Conservation (phyloP, 2,113 vertebrate genomes). For the Probosciger aterrimus region DNA sequence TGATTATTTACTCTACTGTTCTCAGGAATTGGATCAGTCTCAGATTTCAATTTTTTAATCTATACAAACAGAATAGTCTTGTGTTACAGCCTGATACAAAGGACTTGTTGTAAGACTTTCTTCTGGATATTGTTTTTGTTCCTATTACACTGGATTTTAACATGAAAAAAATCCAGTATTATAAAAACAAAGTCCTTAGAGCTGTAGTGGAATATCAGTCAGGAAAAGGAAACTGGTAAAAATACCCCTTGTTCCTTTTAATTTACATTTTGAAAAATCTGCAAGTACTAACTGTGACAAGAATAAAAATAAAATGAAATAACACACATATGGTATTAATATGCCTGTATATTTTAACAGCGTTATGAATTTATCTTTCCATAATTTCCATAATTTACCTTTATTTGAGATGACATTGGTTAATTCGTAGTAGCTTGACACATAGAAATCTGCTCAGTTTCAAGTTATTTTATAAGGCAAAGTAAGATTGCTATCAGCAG, state of each 20-base stretch:
- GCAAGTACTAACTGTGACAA: not conserved
- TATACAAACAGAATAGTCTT: not conserved
- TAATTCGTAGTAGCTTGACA: not conserved
- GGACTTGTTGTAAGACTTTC: not conserved
- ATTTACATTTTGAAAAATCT: not conserved
- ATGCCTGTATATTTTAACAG: not conserved
- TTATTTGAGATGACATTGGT: not conserved
- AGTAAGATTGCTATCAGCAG: not conserved
- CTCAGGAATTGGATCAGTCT: not conserved
- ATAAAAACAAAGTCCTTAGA: not conserved
- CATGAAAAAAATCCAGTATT: not conserved
- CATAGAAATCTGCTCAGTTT: not conserved
- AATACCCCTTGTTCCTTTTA: not conserved
- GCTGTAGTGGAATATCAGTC: not conserved
- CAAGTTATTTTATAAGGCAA: not conserved
- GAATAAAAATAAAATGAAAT: not conserved
- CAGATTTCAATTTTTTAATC: not conserved
- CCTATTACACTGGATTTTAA: not conserved
- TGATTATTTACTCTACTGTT: not conserved
- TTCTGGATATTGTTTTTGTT: not conserved
- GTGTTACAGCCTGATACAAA: not conserved
- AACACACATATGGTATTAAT: not conserved
- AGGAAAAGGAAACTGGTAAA: not conserved
- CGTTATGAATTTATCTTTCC: not conserved
- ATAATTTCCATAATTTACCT: not conserved